Evolutionary conservation across 2,113 vertebrate genomes (phyloP), one percentile per base, ranked within the genome.

Genomic region (Mormyrus iriodes): DNA sequence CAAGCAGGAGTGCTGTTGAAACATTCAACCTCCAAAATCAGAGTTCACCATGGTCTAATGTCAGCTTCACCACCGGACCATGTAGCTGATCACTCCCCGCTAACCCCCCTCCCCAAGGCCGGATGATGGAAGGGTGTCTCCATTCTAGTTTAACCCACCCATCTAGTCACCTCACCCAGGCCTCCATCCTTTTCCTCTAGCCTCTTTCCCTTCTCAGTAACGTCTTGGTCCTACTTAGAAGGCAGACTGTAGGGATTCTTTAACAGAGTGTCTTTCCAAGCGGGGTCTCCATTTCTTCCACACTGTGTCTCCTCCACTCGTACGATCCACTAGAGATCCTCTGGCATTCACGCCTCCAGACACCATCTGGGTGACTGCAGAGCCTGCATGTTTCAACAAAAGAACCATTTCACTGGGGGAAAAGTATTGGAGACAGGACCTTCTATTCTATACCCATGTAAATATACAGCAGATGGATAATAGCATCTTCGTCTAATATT

Each of bases 1-100:
- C 65, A 35, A 69, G n/a, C 27, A 49, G 27, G 15, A 19, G 46
- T 2, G 21, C 3, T 21, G 58, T 9, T 27, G 65, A 51, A 19
- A 2, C 3, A 12, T 0, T 51, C 65, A 13, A 7, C n/a, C 44
- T n/a, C 35, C 3, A 3, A 53, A 53, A 15, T 53, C 13, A n/a
- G n/a, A 27, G 85, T n/a, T 44, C 39, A 48, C 88, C 83, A 79
- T 42, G 89, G 35, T 92, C 92, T 91, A 88, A 89, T 91, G 88
- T 89, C 89, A 90, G 27, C 88, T 88, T 92, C 92, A n/a, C 93
- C 15, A 79, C 91, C 89, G 79, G 48, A 89, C 91, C 94, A 90
- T 92, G 91, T 93, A 90, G 92, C 90, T 93, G 94, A 95, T 96
- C 95, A 95, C 91, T 94, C 92, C 95, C 96, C 95, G 96, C 97